Base-by-base conservation (phyloP, 2,113 vertebrate genomes). In the Varanus salvator region DNA sequence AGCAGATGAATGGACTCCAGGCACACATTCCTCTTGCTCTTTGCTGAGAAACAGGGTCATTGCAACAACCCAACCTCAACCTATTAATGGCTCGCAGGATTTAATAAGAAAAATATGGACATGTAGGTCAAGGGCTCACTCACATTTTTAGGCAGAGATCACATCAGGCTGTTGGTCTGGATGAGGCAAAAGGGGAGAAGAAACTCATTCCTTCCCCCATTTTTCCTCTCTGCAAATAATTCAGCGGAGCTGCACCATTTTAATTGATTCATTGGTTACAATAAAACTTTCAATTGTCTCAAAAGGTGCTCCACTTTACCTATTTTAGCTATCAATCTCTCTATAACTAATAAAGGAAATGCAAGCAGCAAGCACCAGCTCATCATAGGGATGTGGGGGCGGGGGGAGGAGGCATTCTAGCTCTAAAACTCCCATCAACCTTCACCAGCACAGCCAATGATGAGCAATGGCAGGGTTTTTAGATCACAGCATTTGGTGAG, bases 1-100 rank as follows among this genome's bases (percentile, higher is more conserved):
- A 66, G 80, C 60, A 83, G 76, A 44, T 25, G 38, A 27, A 50
- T 6, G 34, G 76, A 52, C 0, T 1, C 78, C 15, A 87, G 64
- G 52, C 8, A 25, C 6, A 52, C 60, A 38, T 85, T 89, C 77
- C 83, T 82, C 91, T 72, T 15, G 0, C 52, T 93, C 82, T 93
- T 78, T 81, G 84, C 87, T 90, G 87, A 87, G 87, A 80, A 78
- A 92, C 91, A 87, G 77, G 76, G 91, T 90, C 94, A 91, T 87
- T 82, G 81, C 91, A 92, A 38, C 87, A 92, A 85, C 90, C 91
- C 86, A 0, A 8, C 80, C 11, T 86, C 52, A 72, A 95, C 85
- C 90, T 85, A 57, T 60, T 92, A 95, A 93, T 0, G 0, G 80
- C 85, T 31, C 69, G 54, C 83, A 91, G 84, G 71, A 93, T 74